phyloP scores from a whole-genome alignment of 2,797 vertebrate species.

The Micropoecilia bifurca region DNA sequence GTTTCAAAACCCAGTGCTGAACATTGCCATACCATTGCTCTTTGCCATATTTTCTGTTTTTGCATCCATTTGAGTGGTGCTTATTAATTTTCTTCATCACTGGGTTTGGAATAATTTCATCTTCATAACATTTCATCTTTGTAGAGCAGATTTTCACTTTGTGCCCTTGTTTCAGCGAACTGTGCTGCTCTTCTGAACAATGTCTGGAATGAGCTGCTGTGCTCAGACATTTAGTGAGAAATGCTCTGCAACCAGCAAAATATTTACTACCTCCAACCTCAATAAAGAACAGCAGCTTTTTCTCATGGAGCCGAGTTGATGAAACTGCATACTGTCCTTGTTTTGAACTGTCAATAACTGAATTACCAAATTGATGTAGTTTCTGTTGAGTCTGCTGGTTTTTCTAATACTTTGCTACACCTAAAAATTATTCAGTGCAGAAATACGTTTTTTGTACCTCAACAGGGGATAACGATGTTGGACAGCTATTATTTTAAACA shows the following conservation, averaged over 20 bases:
- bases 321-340: not conserved
- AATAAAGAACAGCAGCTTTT: not conserved
- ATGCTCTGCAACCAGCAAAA: not conserved
- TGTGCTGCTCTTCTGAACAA: not conserved
- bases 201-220: not conserved
- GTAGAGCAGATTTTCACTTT: not conserved
- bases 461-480: not conserved
- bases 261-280: not conserved
- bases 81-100: not conserved
- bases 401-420: not conserved
- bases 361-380: not conserved
- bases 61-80: not conserved
- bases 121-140: not conserved
- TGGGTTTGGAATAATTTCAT: not conserved
- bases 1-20: not conserved
- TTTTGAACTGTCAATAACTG: not conserved
- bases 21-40: no score
- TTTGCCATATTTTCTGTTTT: not conserved
- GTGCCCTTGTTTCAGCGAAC: not conserved
- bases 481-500: not conserved
- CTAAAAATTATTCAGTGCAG: not conserved
- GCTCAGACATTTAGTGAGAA: not conserved
- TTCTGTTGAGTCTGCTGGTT: not conserved
- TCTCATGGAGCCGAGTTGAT: not conserved
- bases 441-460: not conserved